Evolutionary conservation across 2,113 vertebrate species (phyloP).

Genomic region (Pluvianellus socialis): DNA sequence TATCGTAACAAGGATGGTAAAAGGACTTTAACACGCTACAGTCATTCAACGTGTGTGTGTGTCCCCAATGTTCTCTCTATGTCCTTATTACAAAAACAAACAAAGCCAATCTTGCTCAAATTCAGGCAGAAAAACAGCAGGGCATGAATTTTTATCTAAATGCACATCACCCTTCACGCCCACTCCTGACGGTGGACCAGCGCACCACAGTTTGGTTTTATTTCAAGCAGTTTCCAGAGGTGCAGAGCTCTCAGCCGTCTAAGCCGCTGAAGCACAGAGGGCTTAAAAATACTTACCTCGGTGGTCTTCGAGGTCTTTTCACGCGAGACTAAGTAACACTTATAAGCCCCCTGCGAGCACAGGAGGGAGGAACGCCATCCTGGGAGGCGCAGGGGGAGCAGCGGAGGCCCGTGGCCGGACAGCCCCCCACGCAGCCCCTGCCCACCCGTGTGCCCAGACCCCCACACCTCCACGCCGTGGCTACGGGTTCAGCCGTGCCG

Average conservation of each 20-base stretch:
- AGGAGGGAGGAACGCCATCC: neutral
- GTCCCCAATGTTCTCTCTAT: no score
- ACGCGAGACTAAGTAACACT: fast-evolving
- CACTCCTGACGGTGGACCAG: no score
- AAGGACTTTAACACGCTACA: neutral
- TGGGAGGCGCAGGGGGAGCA: neutral
- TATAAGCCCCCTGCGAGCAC: neutral
- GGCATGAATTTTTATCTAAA: neutral
- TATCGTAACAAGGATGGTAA: neutral
- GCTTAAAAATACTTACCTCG: neutral
- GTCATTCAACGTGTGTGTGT: neutral
- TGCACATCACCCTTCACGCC: fast-evolving
- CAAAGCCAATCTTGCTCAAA: neutral
- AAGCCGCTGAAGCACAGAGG: neutral
- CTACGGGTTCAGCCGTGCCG: neutral
- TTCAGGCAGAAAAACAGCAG: neutral
- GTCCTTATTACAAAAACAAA: neutral
- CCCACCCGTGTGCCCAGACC: neutral
- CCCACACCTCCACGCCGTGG: fast-evolving
- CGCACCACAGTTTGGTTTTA: neutral
- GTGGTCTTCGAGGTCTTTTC: neutral
- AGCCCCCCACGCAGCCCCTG: neutral
- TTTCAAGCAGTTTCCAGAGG: neutral
- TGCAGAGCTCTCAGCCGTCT: neutral
- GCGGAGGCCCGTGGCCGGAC: neutral